phyloP scores from a whole-genome alignment of 2,113 vertebrate genomes.

The Sinocyclocheilus anophthalmus region DNA sequence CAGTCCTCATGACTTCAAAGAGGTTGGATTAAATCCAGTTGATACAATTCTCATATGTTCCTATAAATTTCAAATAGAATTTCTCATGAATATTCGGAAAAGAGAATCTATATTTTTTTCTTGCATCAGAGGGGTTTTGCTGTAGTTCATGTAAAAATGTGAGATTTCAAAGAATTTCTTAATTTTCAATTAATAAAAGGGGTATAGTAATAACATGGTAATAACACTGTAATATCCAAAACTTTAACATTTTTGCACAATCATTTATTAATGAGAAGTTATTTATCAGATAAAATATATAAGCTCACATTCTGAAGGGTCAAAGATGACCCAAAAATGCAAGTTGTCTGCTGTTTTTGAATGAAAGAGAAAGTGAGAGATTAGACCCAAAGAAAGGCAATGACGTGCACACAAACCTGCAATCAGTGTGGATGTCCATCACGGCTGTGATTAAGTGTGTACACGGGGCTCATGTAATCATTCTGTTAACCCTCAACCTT shows the following conservation, averaged over 20 bases:
- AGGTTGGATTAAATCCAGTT: background rate
- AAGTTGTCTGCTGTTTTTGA: too few relatives aligned
- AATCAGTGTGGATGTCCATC: conserved; percentile 57
- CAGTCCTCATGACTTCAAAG: background rate
- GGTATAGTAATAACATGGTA: background rate
- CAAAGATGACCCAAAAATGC: background rate
- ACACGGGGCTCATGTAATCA: too few relatives aligned
- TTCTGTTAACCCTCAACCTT: background rate
- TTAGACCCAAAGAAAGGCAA: background rate
- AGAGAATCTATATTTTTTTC: too few relatives aligned
- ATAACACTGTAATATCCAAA: background rate
- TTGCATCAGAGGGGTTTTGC: background rate
- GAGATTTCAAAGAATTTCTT: background rate
- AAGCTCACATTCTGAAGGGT: background rate
- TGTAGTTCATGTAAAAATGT: background rate
- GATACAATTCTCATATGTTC: background rate
- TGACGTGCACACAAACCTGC: conserved; percentile 13
- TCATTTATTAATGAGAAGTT: background rate
- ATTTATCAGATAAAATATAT: background rate
- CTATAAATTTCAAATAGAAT: background rate
- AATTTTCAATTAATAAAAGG: background rate
- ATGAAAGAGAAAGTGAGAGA: background rate
- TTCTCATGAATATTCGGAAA: background rate
- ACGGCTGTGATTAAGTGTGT: conserved; percentile 46
- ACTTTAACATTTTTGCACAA: background rate